phyloP scores from a whole-genome alignment of 2,113 vertebrate species.

The Rhipidura dahli region DNA sequence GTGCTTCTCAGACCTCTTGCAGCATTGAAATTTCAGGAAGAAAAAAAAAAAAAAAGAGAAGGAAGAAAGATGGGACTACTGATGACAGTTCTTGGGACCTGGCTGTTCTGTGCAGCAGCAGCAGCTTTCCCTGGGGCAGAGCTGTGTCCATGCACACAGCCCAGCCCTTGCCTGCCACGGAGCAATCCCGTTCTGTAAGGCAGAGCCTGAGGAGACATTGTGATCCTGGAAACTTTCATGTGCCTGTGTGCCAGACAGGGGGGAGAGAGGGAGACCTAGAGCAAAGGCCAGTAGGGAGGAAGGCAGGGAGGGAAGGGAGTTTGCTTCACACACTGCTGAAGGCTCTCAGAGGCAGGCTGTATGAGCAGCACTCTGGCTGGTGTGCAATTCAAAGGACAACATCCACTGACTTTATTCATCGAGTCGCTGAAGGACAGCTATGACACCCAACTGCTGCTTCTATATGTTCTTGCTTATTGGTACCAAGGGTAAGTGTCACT shows the following conservation, averaged over 20 bases:
- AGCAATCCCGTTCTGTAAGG: background rate
- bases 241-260: background rate
- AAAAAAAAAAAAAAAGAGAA: too few species aligned
- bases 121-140: background rate
- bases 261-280: background rate
- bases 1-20: background rate
- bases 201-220: background rate
- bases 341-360: slow-evolving; percentile 57
- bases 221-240: slow-evolving; percentile 53
- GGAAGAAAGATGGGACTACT: background rate
- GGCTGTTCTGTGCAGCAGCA: background rate
- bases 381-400: background rate
- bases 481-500: slow-evolving; percentile 71
- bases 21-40: background rate
- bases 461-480: slow-evolving; percentile 65
- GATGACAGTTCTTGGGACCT: background rate
- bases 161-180: background rate
- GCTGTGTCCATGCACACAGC: background rate
- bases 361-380: background rate
- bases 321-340: slow-evolving; percentile 24
- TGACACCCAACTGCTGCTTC: slow-evolving; percentile 66
- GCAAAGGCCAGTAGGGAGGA: background rate
- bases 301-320: slow-evolving; percentile 6
- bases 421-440: slow-evolving; percentile 48
- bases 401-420: slow-evolving; percentile 14